A percentile compares a stretch with the other conserved stretches of the same genome.
These are phyloP conservation scores for Euglossa dilemma DNA, from an alignment of 1,140 invertebrate species.

Conservation along the genomic window DNA sequence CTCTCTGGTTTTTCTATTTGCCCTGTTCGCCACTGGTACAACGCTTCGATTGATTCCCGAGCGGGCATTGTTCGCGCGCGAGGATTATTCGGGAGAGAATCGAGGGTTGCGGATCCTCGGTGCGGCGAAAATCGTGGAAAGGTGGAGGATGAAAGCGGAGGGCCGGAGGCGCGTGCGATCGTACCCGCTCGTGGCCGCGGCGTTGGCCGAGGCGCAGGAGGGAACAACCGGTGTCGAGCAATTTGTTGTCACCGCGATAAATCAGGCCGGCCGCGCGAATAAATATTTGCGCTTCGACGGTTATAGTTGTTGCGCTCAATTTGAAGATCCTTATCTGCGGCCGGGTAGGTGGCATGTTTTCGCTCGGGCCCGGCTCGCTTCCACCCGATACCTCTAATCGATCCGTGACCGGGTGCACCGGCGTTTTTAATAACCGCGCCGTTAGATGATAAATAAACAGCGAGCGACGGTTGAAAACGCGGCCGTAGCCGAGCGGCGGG, in stretches of 20 bases:
- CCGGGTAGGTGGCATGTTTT: constrained; percentile 22
- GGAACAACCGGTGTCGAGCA: constrained; percentile 40
- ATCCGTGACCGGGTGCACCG: neutral
- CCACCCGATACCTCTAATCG: neutral
- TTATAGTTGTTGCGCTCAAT: constrained; percentile 42
- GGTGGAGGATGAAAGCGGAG: constrained; percentile 53
- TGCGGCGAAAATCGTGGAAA: neutral
- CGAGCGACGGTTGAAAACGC: neutral
- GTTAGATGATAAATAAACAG: constrained; percentile 12
- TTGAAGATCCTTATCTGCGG: constrained; percentile 38
- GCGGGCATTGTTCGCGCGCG: too few relatives aligned
- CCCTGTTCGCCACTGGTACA: too few relatives aligned
- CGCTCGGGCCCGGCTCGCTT: neutral
- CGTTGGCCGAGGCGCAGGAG: neutral
- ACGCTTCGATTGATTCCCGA: too few relatives aligned
- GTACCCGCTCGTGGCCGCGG: too few relatives aligned
- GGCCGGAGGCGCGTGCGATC: neutral
- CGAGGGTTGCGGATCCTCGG: too few relatives aligned
- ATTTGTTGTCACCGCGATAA: constrained; percentile 63
- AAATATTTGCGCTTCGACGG: constrained; percentile 50
- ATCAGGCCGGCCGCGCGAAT: constrained; percentile 52
- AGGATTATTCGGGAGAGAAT: too few relatives aligned
- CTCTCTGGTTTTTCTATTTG: too few relatives aligned
- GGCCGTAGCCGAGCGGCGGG: too few relatives aligned
- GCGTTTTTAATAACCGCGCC: constrained; percentile 18